Evolutionary conservation across 2,888 invertebrate genomes (phyloP).

Genomic region (Diaprepes abbreviatus): DNA sequence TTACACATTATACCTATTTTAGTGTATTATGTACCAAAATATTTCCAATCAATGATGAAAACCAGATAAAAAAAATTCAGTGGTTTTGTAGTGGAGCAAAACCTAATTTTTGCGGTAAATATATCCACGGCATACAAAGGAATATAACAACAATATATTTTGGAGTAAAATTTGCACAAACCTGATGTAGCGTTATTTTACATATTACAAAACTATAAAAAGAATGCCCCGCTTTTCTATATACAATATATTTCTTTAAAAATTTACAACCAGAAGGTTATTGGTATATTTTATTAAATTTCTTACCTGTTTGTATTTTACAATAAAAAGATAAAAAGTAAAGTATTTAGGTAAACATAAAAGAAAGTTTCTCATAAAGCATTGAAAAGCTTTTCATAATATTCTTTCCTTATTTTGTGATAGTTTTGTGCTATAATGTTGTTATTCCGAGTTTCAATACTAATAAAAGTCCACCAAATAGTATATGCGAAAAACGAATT

Average conservation of each 20-base stretch:
- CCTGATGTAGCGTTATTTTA: too few relatives aligned
- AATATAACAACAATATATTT: too few relatives aligned
- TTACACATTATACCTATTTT: too few relatives aligned
- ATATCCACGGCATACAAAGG: too few relatives aligned
- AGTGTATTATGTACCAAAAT: too few relatives aligned
- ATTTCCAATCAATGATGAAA: too few relatives aligned
- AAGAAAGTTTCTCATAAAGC: slow-evolving; percentile 12
- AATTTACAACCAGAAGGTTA: not conserved
- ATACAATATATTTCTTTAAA: not conserved
- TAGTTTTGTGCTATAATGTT: slow-evolving; percentile 13
- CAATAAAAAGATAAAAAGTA: slow-evolving; percentile 10
- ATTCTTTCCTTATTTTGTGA: slow-evolving; percentile 14
- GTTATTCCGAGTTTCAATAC: slow-evolving; percentile 17
- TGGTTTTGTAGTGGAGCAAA: too few relatives aligned
- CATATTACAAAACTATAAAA: too few relatives aligned
- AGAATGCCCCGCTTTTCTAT: too few relatives aligned
- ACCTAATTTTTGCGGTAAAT: too few relatives aligned
- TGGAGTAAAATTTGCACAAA: too few relatives aligned
- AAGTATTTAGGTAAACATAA: slow-evolving; percentile 17
- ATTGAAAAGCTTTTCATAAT: slow-evolving; percentile 8
- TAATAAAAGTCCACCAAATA: slow-evolving; percentile 12
- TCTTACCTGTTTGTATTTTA: slow-evolving; percentile 2
- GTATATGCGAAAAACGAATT: slow-evolving; percentile 14
- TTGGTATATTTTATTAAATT: not conserved
- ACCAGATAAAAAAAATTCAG: too few relatives aligned